Evolutionary conservation across 2,888 invertebrate genomes (phyloP).

Genomic region (Dryobota labecula): DNA sequence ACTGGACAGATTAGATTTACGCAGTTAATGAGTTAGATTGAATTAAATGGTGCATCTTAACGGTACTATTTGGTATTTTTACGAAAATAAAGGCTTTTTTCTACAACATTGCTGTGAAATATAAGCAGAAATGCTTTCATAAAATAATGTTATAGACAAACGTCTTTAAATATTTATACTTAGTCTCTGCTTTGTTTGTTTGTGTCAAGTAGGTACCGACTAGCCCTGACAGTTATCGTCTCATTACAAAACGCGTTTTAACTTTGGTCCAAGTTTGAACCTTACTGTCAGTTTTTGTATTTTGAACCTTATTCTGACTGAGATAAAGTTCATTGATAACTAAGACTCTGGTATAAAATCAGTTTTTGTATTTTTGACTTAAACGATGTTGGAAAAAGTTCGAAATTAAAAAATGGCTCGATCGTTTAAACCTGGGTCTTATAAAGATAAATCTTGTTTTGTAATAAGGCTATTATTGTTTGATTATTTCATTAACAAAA

Average conservation of each 20-base stretch:
- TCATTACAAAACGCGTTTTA: too few species aligned
- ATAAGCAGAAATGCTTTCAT: neutral
- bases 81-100: neutral
- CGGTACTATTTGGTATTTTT: neutral
- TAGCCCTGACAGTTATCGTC: neutral
- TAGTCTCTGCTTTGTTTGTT: constrained; percentile 7
- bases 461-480: too few species aligned
- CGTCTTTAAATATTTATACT: neutral
- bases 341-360: too few species aligned
- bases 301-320: too few species aligned
- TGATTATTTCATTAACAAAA: neutral
- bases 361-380: too few species aligned
- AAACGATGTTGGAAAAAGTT: too few species aligned
- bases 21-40: neutral
- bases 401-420: too few species aligned
- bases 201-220: neutral
- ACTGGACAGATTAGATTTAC: constrained; percentile 34
- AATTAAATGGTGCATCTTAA: neutral
- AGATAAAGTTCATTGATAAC: too few species aligned
- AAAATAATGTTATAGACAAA: neutral
- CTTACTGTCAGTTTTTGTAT: too few species aligned
- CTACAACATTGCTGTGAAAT: neutral
- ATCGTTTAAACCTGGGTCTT: too few species aligned
- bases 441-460: too few species aligned
- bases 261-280: too few species aligned